Base-by-base conservation (phyloP, 2,113 vertebrate genomes). In the Pimephales promelas region DNA sequence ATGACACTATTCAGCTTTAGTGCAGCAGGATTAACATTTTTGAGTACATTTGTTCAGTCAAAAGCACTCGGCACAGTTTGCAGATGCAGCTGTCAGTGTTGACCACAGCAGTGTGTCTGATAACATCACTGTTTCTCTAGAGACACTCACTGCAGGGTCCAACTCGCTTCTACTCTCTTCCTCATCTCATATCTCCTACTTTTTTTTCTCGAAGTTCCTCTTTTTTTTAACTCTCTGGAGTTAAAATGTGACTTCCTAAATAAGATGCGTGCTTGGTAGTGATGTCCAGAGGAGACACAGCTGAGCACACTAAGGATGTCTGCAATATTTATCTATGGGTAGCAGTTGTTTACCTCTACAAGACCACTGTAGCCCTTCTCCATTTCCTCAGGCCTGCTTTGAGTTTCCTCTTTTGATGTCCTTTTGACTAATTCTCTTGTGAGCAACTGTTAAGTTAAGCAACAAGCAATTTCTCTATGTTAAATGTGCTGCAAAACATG, bases 21-120 rank as follows among this genome's bases (percentile, higher is more conserved):
- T 18, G 43, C 8, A 45, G 6, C 61, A 11, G 45, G 36, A 47
- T 72, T 72, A n/a, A 22, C 31, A 40, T 62, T 18, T 45, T 26
- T 28, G 24, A 49, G 10, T 20, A 6, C 77, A 79, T 59, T 10
- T 79, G 59, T 40, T 49, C 43, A 31, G 36, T 47, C 57, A 79
- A 13, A 75, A 5, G 47, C n/a, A 3, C 8, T 74, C 2, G 0
- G 72, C 72, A 40, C 40, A 40, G 40, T 40, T 40, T 40, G 40
- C 40, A 54, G 26, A 62, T 28, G 77, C 78, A 66, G 40, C 59
- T 79, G 78, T 31, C 61, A 49, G 77, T 79, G 57, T 64, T 1
- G 47, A 36, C 36, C 66, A 22, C 34, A 70, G 66, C 24, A 31
- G 24, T 31, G 3, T 40, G 56, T 10, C n/a, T 61, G 36, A 40